Percentiles rank a stretch among this genome's conserved stretches.
These are phyloP conservation scores for Macroteleia sp. DNA, from an alignment of 2,888 invertebrate species.

Conservation along the genomic window DNA sequence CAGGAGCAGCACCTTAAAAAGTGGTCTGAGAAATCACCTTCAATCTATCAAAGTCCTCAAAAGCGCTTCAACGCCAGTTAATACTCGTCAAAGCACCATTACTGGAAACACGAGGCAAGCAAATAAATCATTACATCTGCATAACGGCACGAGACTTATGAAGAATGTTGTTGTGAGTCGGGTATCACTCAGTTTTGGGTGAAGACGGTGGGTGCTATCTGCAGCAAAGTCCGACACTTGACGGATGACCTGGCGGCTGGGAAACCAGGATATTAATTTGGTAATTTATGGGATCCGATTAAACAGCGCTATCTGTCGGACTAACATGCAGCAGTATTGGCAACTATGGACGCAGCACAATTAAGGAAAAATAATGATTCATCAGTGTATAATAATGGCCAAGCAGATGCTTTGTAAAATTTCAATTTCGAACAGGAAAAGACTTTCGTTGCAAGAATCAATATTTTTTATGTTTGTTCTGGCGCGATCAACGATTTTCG, in stretches of 20 bases:
- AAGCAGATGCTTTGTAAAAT: slow-evolving; percentile 4
- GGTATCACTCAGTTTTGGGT: slow-evolving; percentile 53
- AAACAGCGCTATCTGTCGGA: slow-evolving; percentile 81
- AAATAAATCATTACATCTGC: slow-evolving; percentile 60
- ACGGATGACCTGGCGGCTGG: slow-evolving; percentile 80
- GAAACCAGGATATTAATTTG: slow-evolving; percentile 83
- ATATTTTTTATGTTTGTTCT: too few relatives aligned
- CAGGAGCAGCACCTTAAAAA: slow-evolving; percentile 20
- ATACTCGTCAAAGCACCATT: slow-evolving; percentile 55
- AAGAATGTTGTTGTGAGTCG: slow-evolving; percentile 31
- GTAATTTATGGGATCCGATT: slow-evolving; percentile 83
- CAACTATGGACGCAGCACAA: too few relatives aligned
- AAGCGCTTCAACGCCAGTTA: slow-evolving; percentile 44
- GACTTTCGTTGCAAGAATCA: too few relatives aligned
- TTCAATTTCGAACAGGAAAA: neutral
- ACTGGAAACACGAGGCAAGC: slow-evolving; percentile 32
- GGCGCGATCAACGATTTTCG: too few relatives aligned
- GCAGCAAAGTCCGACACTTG: slow-evolving; percentile 80
- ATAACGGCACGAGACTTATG: slow-evolving; percentile 52
- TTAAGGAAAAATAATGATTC: slow-evolving; percentile 43
- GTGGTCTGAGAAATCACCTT: slow-evolving; percentile 9
- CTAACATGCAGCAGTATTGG: slow-evolving; percentile 83
- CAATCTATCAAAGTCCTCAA: slow-evolving; percentile 47
- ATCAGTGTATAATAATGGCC: slow-evolving; percentile 46
- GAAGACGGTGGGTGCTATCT: slow-evolving; percentile 72